Evolutionary conservation across 1,140 invertebrate species (phyloP).

Genomic region (Trypoxylus dichotomus): DNA sequence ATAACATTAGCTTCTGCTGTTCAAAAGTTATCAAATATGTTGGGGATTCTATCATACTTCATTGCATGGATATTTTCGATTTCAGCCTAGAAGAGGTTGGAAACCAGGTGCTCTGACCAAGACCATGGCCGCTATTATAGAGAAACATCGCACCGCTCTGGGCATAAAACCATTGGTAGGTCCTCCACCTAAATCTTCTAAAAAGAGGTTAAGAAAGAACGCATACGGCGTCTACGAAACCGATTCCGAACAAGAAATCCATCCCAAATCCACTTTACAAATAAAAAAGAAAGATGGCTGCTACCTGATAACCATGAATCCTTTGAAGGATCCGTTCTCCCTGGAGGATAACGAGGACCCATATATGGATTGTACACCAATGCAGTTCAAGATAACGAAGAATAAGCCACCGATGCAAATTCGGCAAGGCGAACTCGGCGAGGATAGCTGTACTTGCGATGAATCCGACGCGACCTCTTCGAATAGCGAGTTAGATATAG

Average conservation of each 20-base stretch:
- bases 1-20: no score
- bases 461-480: constrained; percentile 36
- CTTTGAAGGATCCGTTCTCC: constrained; percentile 57
- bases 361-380: constrained; percentile 60
- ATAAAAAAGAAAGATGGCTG: constrained; percentile 60
- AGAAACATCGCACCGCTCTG: constrained; percentile 53
- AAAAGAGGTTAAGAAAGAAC: constrained; percentile 29
- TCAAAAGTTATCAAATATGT: no score
- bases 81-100: constrained; percentile 58
- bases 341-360: constrained; percentile 58
- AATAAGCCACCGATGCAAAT: constrained; percentile 42
- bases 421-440: constrained; percentile 36
- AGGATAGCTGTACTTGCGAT: constrained; percentile 30
- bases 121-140: constrained; percentile 56
- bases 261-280: constrained; percentile 58
- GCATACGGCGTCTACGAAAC: constrained; percentile 35
- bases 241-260: constrained; percentile 51
- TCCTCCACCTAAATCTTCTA: constrained; percentile 49
- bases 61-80: constrained; percentile 26
- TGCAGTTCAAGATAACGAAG: constrained; percentile 61
- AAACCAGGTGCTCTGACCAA: constrained; percentile 58
- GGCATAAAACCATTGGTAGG: constrained; percentile 46
- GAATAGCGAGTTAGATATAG: constrained; percentile 51
- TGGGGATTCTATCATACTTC: no score
- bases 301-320: constrained; percentile 61